Evolutionary conservation across 2,113 vertebrate genomes (phyloP).

Genomic region (Misgurnus anguillicaudatus): DNA sequence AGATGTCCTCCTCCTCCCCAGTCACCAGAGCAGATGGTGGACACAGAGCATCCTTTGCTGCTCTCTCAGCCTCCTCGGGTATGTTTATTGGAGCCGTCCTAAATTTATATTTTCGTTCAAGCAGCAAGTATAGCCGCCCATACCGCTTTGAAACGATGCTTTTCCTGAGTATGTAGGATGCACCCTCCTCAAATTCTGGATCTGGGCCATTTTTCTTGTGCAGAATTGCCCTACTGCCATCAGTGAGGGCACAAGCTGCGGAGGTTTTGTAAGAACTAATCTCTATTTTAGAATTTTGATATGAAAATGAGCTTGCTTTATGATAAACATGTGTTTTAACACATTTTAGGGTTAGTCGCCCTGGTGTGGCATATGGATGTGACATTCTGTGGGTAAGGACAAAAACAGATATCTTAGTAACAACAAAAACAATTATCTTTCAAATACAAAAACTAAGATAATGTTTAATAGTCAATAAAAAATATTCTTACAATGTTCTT

Average conservation of each 20-base stretch:
- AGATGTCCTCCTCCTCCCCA: not conserved
- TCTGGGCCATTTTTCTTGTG: not conserved
- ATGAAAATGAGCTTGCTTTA: no score
- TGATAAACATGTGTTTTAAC: not conserved
- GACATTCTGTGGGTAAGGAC: no score
- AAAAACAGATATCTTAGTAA: not conserved
- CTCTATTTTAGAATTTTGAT: no score
- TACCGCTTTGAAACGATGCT: not conserved
- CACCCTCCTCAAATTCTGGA: not conserved
- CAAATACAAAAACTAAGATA: no score
- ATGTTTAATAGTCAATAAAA: no score
- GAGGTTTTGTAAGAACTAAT: not conserved
- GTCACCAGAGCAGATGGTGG: not conserved
- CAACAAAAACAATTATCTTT: conserved; percentile 41
- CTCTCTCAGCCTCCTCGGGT: not conserved
- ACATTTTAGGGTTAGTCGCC: no score
- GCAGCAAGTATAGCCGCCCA: not conserved
- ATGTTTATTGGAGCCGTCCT: not conserved
- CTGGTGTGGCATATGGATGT: no score
- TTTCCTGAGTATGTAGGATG: not conserved
- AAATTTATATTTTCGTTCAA: not conserved
- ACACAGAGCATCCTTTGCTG: not conserved
- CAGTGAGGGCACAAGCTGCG: not conserved
- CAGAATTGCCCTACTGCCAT: not conserved
- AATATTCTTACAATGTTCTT: no score